Conservation (phyloP, 23 tunicate species). For the Halocynthia roretzi region DNA sequence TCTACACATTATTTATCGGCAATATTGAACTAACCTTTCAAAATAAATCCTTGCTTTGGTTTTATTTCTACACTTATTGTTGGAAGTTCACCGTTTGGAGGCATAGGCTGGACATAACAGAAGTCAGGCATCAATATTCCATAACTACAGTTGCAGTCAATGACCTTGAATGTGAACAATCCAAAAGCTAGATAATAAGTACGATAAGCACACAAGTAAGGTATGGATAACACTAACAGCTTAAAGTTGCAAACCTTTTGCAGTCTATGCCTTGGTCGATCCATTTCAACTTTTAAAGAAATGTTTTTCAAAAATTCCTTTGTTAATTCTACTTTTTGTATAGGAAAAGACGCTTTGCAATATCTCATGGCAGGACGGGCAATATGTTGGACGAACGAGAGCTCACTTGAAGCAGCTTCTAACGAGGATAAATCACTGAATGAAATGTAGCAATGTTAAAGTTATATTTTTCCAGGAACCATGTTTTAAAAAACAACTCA, state of each 20-base stretch:
- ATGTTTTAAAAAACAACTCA: too few species aligned
- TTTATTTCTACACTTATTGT: constrained; percentile 15
- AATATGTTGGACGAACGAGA: constrained; percentile 37
- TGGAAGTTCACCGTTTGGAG: neutral
- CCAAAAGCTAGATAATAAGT: neutral
- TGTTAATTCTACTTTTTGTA: constrained; percentile 26
- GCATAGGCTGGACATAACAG: constrained; percentile 1
- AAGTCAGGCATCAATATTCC: constrained; percentile 29
- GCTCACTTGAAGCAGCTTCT: constrained; percentile 17
- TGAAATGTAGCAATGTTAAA: too few species aligned
- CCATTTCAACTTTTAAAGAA: constrained; percentile 27
- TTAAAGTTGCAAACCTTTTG: constrained; percentile 17
- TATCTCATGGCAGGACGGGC: constrained; percentile 55
- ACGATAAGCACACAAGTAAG: neutral
- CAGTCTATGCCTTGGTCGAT: constrained; percentile 48
- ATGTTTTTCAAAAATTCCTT: constrained; percentile 40
- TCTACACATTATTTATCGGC: neutral
- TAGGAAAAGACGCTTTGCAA: constrained; percentile 45
- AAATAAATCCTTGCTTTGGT: constrained; percentile 25
- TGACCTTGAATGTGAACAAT: constrained; percentile 1
- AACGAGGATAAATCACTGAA: neutral
- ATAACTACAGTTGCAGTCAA: constrained; percentile 8
- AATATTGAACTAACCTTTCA: constrained; percentile 5
- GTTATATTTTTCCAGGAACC: too few species aligned
- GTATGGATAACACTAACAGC: too few species aligned